Percentiles rank a stretch among this genome's conserved stretches.
phyloP scores from a whole-genome alignment of 2,113 vertebrate genomes.

The Zonotrichia leucophrys region DNA sequence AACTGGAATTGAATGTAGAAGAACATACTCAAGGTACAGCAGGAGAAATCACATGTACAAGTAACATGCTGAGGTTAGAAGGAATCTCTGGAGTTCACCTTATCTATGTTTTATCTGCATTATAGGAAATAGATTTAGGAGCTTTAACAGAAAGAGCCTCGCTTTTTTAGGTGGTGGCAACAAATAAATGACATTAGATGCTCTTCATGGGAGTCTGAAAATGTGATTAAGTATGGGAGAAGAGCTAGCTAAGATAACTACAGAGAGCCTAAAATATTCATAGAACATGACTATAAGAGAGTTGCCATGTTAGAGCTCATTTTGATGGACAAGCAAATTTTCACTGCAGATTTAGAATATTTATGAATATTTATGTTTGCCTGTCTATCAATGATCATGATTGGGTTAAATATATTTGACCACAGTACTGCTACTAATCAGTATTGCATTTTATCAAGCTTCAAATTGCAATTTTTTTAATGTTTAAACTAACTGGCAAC shows the following conservation, averaged over 20 bases:
- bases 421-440: background rate
- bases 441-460: background rate
- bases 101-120: background rate
- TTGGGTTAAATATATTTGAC: background rate
- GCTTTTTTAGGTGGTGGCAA: background rate
- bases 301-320: background rate
- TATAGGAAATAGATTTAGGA: background rate
- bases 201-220: background rate
- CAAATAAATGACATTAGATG: background rate
- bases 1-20: background rate
- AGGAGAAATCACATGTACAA: background rate
- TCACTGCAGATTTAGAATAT: background rate
- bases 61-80: background rate
- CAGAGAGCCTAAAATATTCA: background rate
- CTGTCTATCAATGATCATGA: background rate
- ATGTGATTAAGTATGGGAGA: rapidly evolving
- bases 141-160: background rate
- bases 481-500: background rate
- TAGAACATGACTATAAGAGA: background rate
- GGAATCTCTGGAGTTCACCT: background rate
- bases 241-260: background rate
- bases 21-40: background rate
- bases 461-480: background rate
- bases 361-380: background rate
- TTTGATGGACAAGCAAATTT: background rate